These are phyloP conservation scores for Tor tambroides DNA, from an alignment of 2,113 vertebrate species.

Conservation along the genomic window DNA sequence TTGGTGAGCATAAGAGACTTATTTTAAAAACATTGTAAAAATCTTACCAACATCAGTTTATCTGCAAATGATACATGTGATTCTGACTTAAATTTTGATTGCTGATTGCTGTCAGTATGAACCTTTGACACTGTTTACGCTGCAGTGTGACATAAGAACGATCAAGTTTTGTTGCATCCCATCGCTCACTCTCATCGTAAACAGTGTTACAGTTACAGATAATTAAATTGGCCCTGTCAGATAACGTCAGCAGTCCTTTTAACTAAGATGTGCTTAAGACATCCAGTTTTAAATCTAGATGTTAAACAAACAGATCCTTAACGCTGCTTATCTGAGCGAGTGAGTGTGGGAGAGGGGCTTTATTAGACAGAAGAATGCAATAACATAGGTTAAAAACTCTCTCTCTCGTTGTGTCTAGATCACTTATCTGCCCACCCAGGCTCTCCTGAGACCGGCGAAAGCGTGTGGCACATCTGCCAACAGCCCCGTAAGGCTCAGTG, in stretches of 20 bases:
- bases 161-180: slow-evolving; percentile 30
- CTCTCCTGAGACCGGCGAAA: background rate
- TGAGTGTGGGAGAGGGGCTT: slow-evolving; percentile 45
- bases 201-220: slow-evolving; percentile 27
- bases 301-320: slow-evolving; percentile 50
- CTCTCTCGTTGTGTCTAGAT: slow-evolving; percentile 58
- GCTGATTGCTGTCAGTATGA: background rate
- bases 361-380: slow-evolving; percentile 57
- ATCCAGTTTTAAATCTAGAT: slow-evolving; percentile 37
- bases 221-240: background rate
- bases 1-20: background rate
- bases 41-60: background rate
- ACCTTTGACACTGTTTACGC: background rate
- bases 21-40: background rate
- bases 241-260: background rate
- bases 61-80: background rate
- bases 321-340: slow-evolving; percentile 36
- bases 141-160: background rate
- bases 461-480: slow-evolving; percentile 38
- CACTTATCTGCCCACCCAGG: slow-evolving; percentile 61
- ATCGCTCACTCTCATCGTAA: slow-evolving; percentile 19
- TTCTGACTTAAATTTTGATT: background rate
- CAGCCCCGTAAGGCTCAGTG: background rate
- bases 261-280: slow-evolving; percentile 31
- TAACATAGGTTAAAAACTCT: slow-evolving; percentile 55